Percentiles rank a stretch among this genome's conserved stretches.
Evolutionary conservation across 2,888 invertebrate species (phyloP).

Genomic region (Zygogramma bicolorata): DNA sequence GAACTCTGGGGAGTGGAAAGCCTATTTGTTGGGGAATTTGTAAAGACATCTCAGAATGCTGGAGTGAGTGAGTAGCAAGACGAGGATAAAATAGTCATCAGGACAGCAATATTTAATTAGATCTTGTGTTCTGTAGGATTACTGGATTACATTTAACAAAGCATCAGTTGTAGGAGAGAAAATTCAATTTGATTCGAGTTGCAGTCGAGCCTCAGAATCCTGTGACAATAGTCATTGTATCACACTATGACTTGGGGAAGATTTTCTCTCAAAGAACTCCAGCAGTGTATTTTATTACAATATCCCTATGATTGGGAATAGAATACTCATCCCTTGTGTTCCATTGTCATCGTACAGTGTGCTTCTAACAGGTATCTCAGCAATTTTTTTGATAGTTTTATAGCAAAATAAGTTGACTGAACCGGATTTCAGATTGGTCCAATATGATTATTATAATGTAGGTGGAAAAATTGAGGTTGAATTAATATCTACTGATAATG

Average conservation of each 20-base stretch:
- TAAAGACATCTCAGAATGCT: constrained; percentile 47
- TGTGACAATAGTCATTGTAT: not conserved
- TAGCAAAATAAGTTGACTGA: too few species aligned
- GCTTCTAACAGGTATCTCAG: too few species aligned
- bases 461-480: too few species aligned
- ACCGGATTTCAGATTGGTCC: too few species aligned
- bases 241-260: not conserved
- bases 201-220: not conserved
- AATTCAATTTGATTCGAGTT: not conserved
- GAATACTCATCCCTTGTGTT: too few species aligned
- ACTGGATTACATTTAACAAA: not conserved
- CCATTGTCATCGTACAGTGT: too few species aligned
- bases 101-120: constrained; percentile 34
- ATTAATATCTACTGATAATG: too few species aligned
- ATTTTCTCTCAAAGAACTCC: not conserved
- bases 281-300: too few species aligned
- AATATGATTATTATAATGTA: too few species aligned
- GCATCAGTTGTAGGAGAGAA: not conserved
- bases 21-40: constrained; percentile 57
- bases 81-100: constrained; percentile 36
- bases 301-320: too few species aligned
- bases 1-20: constrained; percentile 55
- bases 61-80: constrained; percentile 10
- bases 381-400: too few species aligned
- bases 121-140: constrained; percentile 5